These are phyloP conservation scores for Drosophila triauraria DNA, from an alignment of 1,140 invertebrate genomes.

Conservation along the genomic window DNA sequence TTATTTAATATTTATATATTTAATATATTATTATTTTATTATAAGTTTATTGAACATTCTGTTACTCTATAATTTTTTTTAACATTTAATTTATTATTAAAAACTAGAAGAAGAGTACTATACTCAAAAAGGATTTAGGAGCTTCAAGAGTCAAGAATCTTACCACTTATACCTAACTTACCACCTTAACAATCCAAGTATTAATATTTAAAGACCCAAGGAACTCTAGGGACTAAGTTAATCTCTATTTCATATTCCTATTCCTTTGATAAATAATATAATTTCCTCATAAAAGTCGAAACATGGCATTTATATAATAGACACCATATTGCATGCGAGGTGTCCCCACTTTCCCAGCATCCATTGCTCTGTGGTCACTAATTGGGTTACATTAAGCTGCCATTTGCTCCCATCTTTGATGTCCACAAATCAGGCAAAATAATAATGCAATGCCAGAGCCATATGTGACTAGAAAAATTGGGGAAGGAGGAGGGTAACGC, in stretches of 20 bases:
- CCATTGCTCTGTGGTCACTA: conserved; percentile 15
- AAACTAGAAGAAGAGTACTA: too few relatives aligned
- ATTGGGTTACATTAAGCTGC: conserved; percentile 48
- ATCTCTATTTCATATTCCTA: too few relatives aligned
- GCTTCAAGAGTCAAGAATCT: background rate
- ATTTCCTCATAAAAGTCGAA: background rate
- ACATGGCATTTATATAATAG: background rate
- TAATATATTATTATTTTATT: too few relatives aligned
- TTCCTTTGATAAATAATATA: too few relatives aligned
- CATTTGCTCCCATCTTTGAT: conserved; percentile 57
- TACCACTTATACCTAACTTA: too few relatives aligned
- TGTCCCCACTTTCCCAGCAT: background rate
- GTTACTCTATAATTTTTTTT: background rate
- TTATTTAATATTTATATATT: too few relatives aligned
- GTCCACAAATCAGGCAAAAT: conserved; percentile 46
- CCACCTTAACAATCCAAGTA: background rate
- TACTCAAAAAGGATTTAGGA: too few relatives aligned
- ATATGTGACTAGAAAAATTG: conserved; percentile 6
- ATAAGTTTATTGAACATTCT: too few relatives aligned
- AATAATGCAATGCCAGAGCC: conserved; percentile 29
- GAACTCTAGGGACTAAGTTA: background rate
- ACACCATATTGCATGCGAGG: background rate
- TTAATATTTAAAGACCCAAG: background rate
- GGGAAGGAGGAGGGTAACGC: background rate
- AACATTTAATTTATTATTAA: too few relatives aligned